Conservation (phyloP, 2,888 invertebrate genomes). For the Caenorhabditis japonica region DNA sequence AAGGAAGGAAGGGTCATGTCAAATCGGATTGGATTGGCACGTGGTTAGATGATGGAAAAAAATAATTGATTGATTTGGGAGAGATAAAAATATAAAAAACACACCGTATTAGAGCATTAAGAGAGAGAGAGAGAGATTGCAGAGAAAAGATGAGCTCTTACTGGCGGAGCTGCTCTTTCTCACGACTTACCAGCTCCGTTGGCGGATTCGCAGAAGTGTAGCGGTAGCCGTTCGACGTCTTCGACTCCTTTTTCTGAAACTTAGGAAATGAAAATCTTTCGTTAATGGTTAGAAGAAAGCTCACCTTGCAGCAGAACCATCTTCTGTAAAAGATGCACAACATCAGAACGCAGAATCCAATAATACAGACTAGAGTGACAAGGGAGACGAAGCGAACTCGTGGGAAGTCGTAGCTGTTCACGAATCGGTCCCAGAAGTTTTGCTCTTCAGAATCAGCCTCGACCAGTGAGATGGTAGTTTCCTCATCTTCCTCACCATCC, state of each 20-base stretch:
- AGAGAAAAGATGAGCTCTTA: slow-evolving; percentile 27
- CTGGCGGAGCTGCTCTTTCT: slow-evolving; percentile 61
- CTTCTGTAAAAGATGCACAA: slow-evolving; percentile 33
- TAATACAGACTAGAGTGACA: slow-evolving; percentile 31
- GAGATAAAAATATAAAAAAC: slow-evolving; percentile 16
- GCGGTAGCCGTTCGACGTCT: slow-evolving; percentile 60
- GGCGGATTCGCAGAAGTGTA: slow-evolving; percentile 52
- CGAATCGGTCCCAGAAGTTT: slow-evolving; percentile 37
- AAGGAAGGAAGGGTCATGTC: slow-evolving; percentile 24
- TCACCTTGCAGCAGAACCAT: slow-evolving; percentile 49
- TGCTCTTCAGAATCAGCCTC: slow-evolving; percentile 35
- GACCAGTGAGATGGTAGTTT: slow-evolving; percentile 34
- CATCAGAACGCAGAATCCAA: slow-evolving; percentile 18
- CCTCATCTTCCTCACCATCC: slow-evolving; percentile 44
- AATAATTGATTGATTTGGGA: not conserved
- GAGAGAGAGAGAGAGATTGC: slow-evolving; percentile 34
- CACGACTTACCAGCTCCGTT: slow-evolving; percentile 61
- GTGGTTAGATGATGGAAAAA: slow-evolving; percentile 31
- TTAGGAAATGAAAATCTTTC: not conserved
- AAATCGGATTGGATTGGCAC: slow-evolving; percentile 47
- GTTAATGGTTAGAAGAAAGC: no score
- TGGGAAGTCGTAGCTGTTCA: slow-evolving; percentile 34
- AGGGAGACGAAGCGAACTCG: slow-evolving; percentile 41
- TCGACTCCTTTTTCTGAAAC: slow-evolving; percentile 48
- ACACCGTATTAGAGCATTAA: slow-evolving; percentile 51